Evolutionary conservation across 2,888 invertebrate species (phyloP), one percentile per base, ranked within the genome.

Genomic region (Mythimna ferrago): DNA sequence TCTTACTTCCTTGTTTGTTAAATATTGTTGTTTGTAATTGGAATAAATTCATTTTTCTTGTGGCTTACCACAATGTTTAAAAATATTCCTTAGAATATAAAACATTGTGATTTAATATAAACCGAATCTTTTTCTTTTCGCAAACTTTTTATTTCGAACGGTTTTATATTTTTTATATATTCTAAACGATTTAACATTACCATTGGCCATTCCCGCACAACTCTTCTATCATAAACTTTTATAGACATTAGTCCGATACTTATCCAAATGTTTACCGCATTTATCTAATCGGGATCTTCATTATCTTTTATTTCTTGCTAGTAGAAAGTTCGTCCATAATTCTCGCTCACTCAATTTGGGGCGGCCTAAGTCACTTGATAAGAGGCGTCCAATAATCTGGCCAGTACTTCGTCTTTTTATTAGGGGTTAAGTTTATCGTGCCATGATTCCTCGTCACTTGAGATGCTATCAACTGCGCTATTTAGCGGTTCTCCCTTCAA

Each of bases 241-340:
- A 71, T 60, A 72, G 66, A 72, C 74, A 78, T 78, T 84, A 77
- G 64, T 75, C 58, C 66, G 82, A 85, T 79, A 84, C 80, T 75
- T 88, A 82, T 88, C 86, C 78, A 80, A 90, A 92, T 91, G 93
- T 92, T 93, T 91, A 90, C 93, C 89, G 76, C 91, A 91, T 91
- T 94, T 94, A 93, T 94, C 94, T 95, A 92, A 94, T 93, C 94
- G 88, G 87, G 87, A 93, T 93, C 91, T 92, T 93, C 93, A 94
- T 95, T 94, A 95, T 94, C 93, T 94, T 93, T 93, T 93, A 93
- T 94, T 92, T 89, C 91, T 89, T 86, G 90, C 86, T 80, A 89
- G 90, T 92, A 91, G 92, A 93, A 95, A 95, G 92, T 96, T 96
- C 82, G 87, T 88, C 94, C 93, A 96, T 95, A 96, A 94, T 93